Percentiles rank a stretch among this genome's conserved stretches.
Evolutionary conservation across 23 tunicate species (phyloP).

Genomic region (Oikopleura dioica): DNA sequence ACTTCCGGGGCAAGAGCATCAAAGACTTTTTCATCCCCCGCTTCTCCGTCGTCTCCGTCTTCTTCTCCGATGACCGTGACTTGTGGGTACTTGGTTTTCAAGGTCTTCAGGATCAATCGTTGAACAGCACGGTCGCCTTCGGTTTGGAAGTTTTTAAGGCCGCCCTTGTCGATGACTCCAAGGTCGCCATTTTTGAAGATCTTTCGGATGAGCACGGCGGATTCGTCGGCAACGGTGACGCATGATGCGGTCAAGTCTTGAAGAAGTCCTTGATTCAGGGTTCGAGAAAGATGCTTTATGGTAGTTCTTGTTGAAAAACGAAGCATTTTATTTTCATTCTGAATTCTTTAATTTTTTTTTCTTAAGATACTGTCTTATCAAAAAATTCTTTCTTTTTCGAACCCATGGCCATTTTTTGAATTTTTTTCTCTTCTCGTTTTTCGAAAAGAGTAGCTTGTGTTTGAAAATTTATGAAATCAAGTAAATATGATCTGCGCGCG

Average conservation of each 20-base stretch:
- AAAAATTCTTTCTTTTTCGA: too few relatives aligned
- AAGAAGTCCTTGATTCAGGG: background rate
- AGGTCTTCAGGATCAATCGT: conserved; percentile 48
- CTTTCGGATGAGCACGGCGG: conserved; percentile 60
- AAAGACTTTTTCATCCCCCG: conserved; percentile 38
- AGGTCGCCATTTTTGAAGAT: conserved; percentile 80
- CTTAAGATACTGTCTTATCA: too few relatives aligned
- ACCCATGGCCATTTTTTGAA: too few relatives aligned
- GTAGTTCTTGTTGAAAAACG: too few relatives aligned
- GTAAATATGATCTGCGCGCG: too few relatives aligned
- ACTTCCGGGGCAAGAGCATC: conserved; percentile 34
- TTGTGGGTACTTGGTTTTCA: conserved; percentile 34
- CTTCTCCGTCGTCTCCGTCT: conserved; percentile 34
- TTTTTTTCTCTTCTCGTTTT: too few relatives aligned
- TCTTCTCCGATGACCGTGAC: conserved; percentile 74
- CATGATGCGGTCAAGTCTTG: conserved; percentile 24
- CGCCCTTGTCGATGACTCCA: conserved; percentile 91
- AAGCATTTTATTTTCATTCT: too few relatives aligned
- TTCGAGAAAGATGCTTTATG: background rate
- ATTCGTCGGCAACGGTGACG: conserved; percentile 61
- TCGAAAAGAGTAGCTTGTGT: too few relatives aligned
- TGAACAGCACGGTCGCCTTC: conserved; percentile 76
- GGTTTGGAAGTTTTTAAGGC: conserved; percentile 81
- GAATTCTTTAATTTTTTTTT: too few relatives aligned
- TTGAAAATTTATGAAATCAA: too few relatives aligned